phyloP scores from a whole-genome alignment of 2,797 vertebrate species.

The Rhinoraja longicauda region DNA sequence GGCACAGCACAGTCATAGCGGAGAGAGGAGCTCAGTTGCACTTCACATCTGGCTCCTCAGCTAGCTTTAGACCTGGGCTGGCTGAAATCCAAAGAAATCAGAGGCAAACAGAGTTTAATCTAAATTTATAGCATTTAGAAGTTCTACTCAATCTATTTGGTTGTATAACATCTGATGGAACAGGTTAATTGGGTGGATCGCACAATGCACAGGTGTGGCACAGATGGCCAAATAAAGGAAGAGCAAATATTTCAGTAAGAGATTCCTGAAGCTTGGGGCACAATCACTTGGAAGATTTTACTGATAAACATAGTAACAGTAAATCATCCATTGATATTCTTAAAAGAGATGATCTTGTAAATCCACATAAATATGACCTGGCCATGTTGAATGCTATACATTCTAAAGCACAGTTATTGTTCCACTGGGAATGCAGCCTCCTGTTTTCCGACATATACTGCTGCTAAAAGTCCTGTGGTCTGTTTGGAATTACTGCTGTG shows the following conservation, averaged over 20 bases:
- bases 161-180: not conserved
- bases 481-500: slow-evolving; percentile 29
- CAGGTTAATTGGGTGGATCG: slow-evolving; percentile 43
- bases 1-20: no score
- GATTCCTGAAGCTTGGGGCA: not conserved
- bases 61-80: no score
- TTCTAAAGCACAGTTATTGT: slow-evolving; percentile 34
- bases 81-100: not conserved
- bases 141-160: not conserved
- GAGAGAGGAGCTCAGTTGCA: no score
- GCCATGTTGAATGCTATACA: not conserved
- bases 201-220: slow-evolving; percentile 44
- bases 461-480: slow-evolving; percentile 1
- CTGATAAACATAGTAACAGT: slow-evolving; percentile 40
- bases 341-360: slow-evolving; percentile 36
- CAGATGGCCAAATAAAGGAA: slow-evolving; percentile 43
- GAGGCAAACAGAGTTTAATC: not conserved
- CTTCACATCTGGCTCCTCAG: no score
- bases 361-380: slow-evolving; percentile 14
- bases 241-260: slow-evolving; percentile 38
- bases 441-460: not conserved
- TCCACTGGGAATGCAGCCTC: not conserved
- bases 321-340: slow-evolving; percentile 30
- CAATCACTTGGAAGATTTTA: slow-evolving; percentile 37
- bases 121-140: not conserved